These are phyloP conservation scores for Amiota mariae DNA, from an alignment of 2,888 invertebrate genomes.

Conservation along the genomic window DNA sequence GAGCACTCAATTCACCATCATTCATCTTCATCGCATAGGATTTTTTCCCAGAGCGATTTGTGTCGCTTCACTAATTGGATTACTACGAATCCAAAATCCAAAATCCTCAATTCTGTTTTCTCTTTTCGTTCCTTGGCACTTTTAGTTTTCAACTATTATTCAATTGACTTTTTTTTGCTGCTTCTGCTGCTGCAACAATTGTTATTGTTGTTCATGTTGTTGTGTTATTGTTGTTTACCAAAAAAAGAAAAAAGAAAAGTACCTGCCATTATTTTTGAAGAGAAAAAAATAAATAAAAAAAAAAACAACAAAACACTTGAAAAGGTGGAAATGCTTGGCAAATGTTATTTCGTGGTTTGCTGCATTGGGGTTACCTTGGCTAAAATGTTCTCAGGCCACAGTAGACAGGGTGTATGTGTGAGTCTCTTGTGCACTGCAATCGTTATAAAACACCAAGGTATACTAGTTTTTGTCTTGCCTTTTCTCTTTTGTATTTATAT, in stretches of 20 bases:
- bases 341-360: neutral
- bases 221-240: no score
- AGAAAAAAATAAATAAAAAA: neutral
- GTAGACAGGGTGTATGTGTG: neutral
- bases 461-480: slow-evolving; percentile 7
- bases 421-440: no score
- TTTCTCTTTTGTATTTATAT: neutral
- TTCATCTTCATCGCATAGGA: neutral
- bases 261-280: neutral
- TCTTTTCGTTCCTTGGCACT: no score
- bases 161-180: neutral
- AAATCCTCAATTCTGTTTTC: no score
- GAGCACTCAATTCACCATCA: neutral
- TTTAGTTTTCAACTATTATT: neutral
- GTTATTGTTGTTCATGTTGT: neutral
- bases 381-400: neutral
- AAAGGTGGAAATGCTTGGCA: neutral
- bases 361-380: neutral
- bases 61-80: no score
- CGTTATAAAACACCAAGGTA: no score
- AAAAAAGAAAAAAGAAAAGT: neutral
- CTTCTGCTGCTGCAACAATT: neutral
- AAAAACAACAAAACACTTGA: neutral
- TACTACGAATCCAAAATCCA: no score
- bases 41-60: no score